Percentiles rank a stretch among this genome's conserved stretches.
phyloP scores from a whole-genome alignment of 2,797 vertebrate species.

The Tokudaia tokunoshimensis region DNA sequence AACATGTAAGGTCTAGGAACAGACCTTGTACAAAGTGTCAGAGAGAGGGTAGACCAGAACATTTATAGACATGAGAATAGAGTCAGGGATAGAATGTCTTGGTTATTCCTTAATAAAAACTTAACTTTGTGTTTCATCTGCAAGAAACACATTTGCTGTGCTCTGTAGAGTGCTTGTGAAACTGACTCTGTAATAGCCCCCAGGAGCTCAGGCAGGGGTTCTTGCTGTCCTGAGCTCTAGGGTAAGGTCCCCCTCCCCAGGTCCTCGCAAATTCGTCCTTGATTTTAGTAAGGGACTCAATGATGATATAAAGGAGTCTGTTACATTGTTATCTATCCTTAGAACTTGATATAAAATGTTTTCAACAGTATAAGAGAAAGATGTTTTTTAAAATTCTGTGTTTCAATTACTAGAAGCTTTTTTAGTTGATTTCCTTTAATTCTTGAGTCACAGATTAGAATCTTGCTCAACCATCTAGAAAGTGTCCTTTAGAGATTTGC shows the following conservation, averaged over 20 bases:
- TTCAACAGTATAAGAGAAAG: constrained; percentile 21
- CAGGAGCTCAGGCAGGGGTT: background rate
- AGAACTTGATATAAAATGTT: constrained; percentile 24
- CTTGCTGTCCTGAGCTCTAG: background rate
- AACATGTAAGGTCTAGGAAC: background rate
- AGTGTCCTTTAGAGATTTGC: background rate
- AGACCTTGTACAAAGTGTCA: background rate
- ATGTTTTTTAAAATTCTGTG: background rate
- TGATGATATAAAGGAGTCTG: background rate
- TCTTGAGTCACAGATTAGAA: background rate
- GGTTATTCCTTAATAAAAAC: constrained; percentile 10
- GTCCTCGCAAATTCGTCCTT: background rate
- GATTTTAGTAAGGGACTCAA: constrained; percentile 24
- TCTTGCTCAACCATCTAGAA: constrained; percentile 23
- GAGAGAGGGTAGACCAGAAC: background rate
- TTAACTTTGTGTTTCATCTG: background rate
- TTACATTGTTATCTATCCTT: background rate
- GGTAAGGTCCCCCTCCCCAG: background rate
- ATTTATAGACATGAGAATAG: constrained; percentile 31
- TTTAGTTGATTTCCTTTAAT: constrained; percentile 22
- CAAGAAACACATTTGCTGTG: constrained; percentile 20
- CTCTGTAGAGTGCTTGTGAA: background rate
- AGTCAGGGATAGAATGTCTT: background rate
- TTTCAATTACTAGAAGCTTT: background rate
- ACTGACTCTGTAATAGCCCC: background rate